A percentile compares a stretch with the other conserved stretches of the same genome.
Conservation (phyloP, 2,797 vertebrate genomes). For the Epinephelus coioides region DNA sequence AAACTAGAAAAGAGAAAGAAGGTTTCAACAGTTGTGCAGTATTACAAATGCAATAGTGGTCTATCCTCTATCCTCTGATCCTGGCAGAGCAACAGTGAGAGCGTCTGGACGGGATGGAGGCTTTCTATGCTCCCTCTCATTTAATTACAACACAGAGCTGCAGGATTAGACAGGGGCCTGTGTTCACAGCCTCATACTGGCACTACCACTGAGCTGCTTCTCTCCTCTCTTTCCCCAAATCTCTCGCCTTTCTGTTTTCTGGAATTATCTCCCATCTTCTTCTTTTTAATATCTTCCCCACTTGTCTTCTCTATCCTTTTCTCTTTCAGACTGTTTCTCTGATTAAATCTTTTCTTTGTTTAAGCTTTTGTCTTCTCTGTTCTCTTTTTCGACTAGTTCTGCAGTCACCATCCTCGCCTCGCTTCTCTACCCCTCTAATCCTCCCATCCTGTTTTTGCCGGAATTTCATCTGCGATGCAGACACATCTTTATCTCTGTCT, state of each 20-base stretch:
- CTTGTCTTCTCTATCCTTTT: constrained; percentile 75
- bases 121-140: constrained; percentile 80
- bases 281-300: constrained; percentile 78
- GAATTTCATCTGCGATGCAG: constrained; percentile 83
- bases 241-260: constrained; percentile 77
- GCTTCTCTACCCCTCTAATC: constrained; percentile 76
- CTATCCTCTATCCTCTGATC: constrained; percentile 86
- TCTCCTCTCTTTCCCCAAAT: constrained; percentile 67
- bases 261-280: constrained; percentile 77
- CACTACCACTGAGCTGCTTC: constrained; percentile 68
- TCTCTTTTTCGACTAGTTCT: constrained; percentile 62
- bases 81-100: constrained; percentile 87
- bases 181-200: constrained; percentile 87
- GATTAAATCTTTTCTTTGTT: constrained; percentile 79
- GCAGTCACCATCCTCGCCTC: constrained; percentile 71
- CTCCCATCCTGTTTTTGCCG: constrained; percentile 82
- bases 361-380: constrained; percentile 74
- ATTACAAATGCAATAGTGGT: constrained; percentile 91
- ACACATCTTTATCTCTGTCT: constrained; percentile 86
- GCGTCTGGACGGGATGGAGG: constrained; percentile 86
- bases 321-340: constrained; percentile 78
- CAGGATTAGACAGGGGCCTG: constrained; percentile 87
- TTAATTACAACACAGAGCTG: constrained; percentile 87
- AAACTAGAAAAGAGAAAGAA: constrained; percentile 72
- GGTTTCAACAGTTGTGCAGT: constrained; percentile 88